Evolutionary conservation across 2,888 invertebrate species (phyloP).

Genomic region (Amblyjoppa proteus): DNA sequence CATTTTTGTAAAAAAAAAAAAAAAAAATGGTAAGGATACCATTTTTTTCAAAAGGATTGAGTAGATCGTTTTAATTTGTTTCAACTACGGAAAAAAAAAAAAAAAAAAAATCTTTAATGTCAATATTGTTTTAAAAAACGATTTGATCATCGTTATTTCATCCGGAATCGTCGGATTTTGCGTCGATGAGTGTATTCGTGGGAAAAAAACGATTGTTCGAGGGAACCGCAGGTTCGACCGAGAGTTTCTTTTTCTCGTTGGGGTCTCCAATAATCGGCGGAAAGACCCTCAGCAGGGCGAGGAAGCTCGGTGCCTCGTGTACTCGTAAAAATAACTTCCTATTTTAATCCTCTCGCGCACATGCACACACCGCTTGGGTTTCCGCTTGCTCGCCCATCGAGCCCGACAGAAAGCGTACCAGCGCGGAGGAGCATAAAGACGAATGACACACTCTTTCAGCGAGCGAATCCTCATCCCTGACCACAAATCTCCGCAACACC

Average conservation of each 20-base stretch:
- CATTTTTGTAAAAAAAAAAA: too few relatives aligned
- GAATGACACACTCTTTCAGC: constrained; percentile 62
- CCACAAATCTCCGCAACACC: constrained; percentile 59
- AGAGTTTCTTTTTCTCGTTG: constrained; percentile 4
- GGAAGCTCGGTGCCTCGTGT: constrained; percentile 44
- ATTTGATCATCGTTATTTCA: neutral
- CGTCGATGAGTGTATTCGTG: neutral
- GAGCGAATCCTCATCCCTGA: constrained; percentile 44
- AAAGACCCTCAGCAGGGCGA: constrained; percentile 36
- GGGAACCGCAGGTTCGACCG: neutral
- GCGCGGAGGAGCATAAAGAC: constrained; percentile 53
- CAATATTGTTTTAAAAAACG: too few relatives aligned
- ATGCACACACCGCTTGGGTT: constrained; percentile 62
- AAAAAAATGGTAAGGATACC: too few relatives aligned
- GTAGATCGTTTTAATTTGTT: too few relatives aligned
- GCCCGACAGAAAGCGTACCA: constrained; percentile 69
- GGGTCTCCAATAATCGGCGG: constrained; percentile 39
- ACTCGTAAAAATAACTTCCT: constrained; percentile 69
- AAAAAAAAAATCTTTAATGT: neutral
- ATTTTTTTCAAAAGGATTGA: too few relatives aligned
- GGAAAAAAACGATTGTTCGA: neutral
- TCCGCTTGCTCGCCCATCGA: constrained; percentile 77
- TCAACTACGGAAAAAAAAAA: neutral
- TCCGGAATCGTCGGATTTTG: neutral
- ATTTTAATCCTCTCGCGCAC: constrained; percentile 63